These are phyloP conservation scores for Ictalurus furcatus DNA, from an alignment of 2,113 vertebrate genomes.

Conservation along the genomic window DNA sequence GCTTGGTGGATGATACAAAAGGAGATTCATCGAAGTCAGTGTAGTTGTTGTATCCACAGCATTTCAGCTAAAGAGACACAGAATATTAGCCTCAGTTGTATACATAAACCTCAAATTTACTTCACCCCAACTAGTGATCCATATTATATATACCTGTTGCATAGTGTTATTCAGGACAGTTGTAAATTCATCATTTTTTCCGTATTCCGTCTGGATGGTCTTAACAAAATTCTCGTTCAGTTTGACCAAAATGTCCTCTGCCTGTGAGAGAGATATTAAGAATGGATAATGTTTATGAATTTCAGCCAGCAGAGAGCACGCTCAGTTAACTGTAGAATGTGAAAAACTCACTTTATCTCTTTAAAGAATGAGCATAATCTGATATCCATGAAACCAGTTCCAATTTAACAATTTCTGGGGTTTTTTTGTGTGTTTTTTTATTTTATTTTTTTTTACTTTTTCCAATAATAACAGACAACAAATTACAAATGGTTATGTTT, in stretches of 20 bases:
- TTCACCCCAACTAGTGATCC: neutral
- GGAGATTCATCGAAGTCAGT: conserved; percentile 57
- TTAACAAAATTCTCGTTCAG: conserved; percentile 45
- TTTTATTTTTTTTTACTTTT: no score
- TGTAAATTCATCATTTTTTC: conserved; percentile 31
- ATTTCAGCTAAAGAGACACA: conserved; percentile 52
- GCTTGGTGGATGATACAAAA: conserved; percentile 10
- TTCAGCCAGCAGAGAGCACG: neutral
- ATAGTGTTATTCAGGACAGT: conserved; percentile 60
- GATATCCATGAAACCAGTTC: no score
- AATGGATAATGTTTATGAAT: neutral
- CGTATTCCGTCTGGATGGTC: conserved; percentile 52
- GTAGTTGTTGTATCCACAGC: conserved; percentile 63
- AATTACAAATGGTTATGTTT: neutral
- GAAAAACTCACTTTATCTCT: neutral
- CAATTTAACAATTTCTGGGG: no score
- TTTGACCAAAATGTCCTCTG: conserved; percentile 47
- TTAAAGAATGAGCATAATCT: neutral
- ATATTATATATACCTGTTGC: conserved; percentile 56
- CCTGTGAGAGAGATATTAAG: conserved; percentile 43
- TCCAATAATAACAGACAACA: neutral
- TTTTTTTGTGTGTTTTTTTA: no score
- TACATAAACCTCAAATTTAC: neutral
- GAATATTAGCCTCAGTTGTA: neutral
- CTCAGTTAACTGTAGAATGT: neutral